Conservation (phyloP, 2,113 vertebrate genomes). For the Lepisosteus osseus region DNA sequence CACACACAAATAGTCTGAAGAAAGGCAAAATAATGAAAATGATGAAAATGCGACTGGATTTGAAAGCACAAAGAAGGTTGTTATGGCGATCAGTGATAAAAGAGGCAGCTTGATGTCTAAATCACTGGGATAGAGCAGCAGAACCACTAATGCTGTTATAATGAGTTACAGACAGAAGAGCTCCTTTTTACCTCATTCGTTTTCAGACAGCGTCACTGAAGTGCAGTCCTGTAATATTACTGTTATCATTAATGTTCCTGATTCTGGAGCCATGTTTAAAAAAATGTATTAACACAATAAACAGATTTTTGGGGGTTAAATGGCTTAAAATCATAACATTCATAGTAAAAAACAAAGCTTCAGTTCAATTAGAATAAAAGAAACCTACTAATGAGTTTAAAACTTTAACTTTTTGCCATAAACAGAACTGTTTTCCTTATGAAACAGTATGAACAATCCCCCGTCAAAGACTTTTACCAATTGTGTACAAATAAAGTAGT, state of each 20-base stretch:
- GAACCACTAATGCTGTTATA: constrained; percentile 20
- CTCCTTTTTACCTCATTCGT: constrained; percentile 8
- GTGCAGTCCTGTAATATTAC: constrained; percentile 5
- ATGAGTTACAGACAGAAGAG: constrained; percentile 19
- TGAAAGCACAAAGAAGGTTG: constrained; percentile 25
- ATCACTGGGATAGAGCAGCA: constrained; percentile 15
- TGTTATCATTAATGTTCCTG: constrained; percentile 13
- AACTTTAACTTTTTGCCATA: background rate
- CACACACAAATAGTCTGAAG: constrained; percentile 12
- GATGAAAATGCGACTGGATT: constrained; percentile 19
- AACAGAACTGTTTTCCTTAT: background rate
- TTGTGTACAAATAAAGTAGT: constrained; percentile 6
- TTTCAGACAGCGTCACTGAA: constrained; percentile 9
- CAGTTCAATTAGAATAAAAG: constrained; percentile 14
- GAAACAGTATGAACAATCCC: background rate
- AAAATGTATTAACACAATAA: background rate
- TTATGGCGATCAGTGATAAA: constrained; percentile 32
- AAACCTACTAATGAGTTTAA: background rate
- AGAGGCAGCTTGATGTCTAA: constrained; percentile 26
- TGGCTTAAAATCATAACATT: constrained; percentile 1
- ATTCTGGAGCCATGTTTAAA: background rate
- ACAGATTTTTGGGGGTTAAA: constrained; percentile 5
- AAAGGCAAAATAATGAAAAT: constrained; percentile 13
- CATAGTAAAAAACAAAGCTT: constrained; percentile 10
- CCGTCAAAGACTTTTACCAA: background rate